phyloP scores from a whole-genome alignment of 2,797 vertebrate genomes.

The Rhinella marina region DNA sequence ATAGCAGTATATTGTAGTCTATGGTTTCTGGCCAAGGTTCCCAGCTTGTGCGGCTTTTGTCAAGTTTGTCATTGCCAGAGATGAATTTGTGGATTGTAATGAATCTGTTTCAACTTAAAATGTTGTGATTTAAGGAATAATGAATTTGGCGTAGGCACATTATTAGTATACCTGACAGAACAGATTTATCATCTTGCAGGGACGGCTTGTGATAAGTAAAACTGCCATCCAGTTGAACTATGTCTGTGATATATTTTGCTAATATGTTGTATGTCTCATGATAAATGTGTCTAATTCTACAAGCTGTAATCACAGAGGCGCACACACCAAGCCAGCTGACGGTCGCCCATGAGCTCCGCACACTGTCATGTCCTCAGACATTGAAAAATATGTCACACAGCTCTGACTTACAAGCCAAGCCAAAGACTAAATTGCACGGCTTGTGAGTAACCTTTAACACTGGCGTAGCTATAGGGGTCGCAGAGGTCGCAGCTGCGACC shows the following conservation, averaged over 20 bases:
- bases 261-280: neutral
- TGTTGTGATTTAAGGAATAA: neutral
- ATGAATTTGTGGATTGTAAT: neutral
- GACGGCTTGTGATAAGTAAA: neutral
- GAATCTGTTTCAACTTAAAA: neutral
- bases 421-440: neutral
- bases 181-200: neutral
- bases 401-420: neutral
- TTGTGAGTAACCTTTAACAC: neutral
- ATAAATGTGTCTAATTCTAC: neutral
- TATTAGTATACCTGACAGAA: neutral
- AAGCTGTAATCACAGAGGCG: neutral
- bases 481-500: too few species aligned
- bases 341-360: neutral
- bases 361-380: neutral
- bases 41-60: neutral
- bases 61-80: neutral
- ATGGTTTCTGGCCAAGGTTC: neutral
- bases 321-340: neutral
- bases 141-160: neutral
- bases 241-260: neutral
- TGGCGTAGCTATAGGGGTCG: too few species aligned
- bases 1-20: neutral
- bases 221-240: neutral
- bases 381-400: neutral